A percentile compares a stretch with the other conserved stretches of the same genome.
phyloP scores from a whole-genome alignment of 2,797 vertebrate species.

The Lerista edwardsae region DNA sequence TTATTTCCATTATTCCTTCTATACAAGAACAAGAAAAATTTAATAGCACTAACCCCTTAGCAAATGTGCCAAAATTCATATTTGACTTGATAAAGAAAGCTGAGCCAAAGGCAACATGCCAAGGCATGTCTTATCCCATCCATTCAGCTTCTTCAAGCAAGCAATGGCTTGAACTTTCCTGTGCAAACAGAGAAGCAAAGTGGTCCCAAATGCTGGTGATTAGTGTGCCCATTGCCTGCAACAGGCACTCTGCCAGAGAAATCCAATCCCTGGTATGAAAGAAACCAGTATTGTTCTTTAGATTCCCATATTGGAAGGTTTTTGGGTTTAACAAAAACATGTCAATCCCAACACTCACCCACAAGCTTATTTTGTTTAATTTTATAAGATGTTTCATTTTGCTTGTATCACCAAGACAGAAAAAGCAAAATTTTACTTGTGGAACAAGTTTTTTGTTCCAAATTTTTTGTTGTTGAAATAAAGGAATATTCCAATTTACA shows the following conservation, averaged over 20 bases:
- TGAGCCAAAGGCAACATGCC: slow-evolving; percentile 57
- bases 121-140: slow-evolving; percentile 49
- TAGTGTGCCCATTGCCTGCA: slow-evolving; percentile 71
- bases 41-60: slow-evolving; percentile 67
- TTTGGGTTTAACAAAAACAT: slow-evolving; percentile 43
- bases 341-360: slow-evolving; percentile 41
- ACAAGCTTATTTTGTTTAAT: slow-evolving; percentile 46
- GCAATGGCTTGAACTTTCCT: slow-evolving; percentile 57
- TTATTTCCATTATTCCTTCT: slow-evolving; percentile 60
- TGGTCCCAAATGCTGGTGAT: slow-evolving; percentile 73
- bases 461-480: slow-evolving; percentile 10
- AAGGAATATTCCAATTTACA: slow-evolving; percentile 49
- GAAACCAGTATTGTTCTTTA: slow-evolving; percentile 37
- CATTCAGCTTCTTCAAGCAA: slow-evolving; percentile 51
- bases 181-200: slow-evolving; percentile 48
- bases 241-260: slow-evolving; percentile 64
- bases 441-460: no score
- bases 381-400: slow-evolving; percentile 41
- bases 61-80: slow-evolving; percentile 51
- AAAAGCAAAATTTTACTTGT: no score
- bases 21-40: slow-evolving; percentile 60
- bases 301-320: slow-evolving; percentile 35
- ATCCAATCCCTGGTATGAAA: slow-evolving; percentile 56
- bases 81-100: slow-evolving; percentile 50
- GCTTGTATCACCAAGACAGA: slow-evolving; percentile 28